phyloP scores from a whole-genome alignment of 1,140 invertebrate genomes.

The Leptinotarsa undecemlineata region DNA sequence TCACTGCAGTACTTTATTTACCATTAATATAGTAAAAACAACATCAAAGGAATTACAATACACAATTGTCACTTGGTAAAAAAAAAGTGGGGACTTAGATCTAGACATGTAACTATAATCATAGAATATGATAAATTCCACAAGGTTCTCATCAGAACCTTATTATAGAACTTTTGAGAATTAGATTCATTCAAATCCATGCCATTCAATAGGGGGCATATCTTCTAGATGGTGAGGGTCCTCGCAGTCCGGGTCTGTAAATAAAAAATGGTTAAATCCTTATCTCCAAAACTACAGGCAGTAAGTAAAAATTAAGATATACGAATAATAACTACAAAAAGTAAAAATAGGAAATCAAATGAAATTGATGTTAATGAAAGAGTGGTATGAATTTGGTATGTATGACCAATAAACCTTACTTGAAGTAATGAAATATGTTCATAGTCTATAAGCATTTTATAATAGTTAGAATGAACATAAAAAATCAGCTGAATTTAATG shows the following conservation, averaged over 20 bases:
- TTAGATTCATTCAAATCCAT: neutral
- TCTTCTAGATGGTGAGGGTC: slow-evolving; percentile 75
- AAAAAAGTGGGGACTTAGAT: neutral
- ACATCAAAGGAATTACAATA: neutral
- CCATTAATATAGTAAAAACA: neutral
- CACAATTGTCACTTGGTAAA: slow-evolving; percentile 13
- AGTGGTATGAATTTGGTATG: no score
- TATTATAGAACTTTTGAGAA: neutral
- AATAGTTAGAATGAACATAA: no score
- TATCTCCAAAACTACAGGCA: no score
- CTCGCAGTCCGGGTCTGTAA: slow-evolving; percentile 70
- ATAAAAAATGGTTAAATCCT: slow-evolving; percentile 39
- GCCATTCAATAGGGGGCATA: slow-evolving; percentile 74
- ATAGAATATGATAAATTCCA: neutral
- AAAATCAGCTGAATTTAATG: no score
- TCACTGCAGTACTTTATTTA: slow-evolving; percentile 12
- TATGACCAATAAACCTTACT: no score
- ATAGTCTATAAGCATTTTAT: no score
- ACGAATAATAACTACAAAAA: no score
- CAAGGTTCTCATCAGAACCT: neutral
- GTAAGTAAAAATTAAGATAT: no score
- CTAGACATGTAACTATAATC: neutral
- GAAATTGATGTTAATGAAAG: no score
- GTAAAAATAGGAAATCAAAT: no score
- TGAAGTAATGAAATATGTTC: no score